Evolutionary conservation across 2,888 invertebrate species (phyloP).

Genomic region (Dione juno): DNA sequence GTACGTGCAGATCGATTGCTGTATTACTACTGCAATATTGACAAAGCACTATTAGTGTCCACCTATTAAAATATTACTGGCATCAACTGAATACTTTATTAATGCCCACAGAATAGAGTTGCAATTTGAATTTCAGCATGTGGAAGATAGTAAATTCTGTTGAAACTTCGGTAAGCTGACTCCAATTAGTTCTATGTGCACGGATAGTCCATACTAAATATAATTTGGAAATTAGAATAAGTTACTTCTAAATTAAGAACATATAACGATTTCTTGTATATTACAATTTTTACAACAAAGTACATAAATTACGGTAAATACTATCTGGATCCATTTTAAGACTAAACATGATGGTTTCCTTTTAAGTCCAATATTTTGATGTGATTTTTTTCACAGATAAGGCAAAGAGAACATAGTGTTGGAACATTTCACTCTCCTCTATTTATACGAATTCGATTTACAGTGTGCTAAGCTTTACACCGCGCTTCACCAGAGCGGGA

Average conservation of each 20-base stretch:
- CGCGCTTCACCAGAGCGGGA: no score
- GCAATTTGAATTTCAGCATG: constrained; percentile 9
- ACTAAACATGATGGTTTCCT: neutral
- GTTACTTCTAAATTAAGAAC: neutral
- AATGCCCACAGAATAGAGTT: constrained; percentile 6
- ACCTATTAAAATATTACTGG: constrained; percentile 4
- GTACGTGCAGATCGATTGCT: constrained; percentile 79
- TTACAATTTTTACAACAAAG: neutral
- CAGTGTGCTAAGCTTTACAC: no score
- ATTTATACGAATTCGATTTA: no score
- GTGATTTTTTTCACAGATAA: no score
- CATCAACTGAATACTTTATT: neutral
- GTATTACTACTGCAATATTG: constrained; percentile 66
- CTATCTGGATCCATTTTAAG: neutral
- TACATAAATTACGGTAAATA: neutral
- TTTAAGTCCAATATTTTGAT: no score
- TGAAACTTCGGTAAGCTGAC: constrained; percentile 12
- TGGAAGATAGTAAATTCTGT: constrained; percentile 15
- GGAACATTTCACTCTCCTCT: no score
- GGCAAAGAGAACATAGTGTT: no score
- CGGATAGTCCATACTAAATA: neutral
- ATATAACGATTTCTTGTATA: neutral
- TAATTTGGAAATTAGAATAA: constrained; percentile 9
- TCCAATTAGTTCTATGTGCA: constrained; percentile 13
- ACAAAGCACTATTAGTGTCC: constrained; percentile 49